Conservation (phyloP, 2,113 vertebrate species). For the Tautogolabrus adspersus region DNA sequence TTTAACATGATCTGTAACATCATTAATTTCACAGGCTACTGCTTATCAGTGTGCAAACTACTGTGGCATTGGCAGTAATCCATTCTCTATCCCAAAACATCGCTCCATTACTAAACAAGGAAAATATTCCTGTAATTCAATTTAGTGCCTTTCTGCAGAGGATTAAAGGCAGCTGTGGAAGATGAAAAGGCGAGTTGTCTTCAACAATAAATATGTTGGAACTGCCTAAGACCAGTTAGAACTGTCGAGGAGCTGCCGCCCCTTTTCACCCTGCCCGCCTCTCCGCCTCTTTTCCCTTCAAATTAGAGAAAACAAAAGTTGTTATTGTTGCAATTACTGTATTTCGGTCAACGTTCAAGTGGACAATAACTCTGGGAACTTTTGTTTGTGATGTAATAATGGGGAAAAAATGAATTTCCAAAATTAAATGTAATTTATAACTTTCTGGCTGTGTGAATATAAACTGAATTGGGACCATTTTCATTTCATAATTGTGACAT, state of each 20-base stretch:
- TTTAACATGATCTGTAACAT: conserved; percentile 24
- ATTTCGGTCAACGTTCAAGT: neutral
- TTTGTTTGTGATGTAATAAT: neutral
- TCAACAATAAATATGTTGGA: conserved; percentile 59
- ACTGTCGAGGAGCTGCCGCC: conserved; percentile 15
- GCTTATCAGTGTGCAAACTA: conserved; percentile 44
- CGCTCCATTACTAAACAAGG: conserved; percentile 54
- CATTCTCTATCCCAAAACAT: conserved; percentile 39
- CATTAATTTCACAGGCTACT: conserved; percentile 44
- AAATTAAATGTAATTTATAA: neutral
- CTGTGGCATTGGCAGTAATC: conserved; percentile 16
- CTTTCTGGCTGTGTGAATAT: neutral
- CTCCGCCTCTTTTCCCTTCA: conserved; percentile 6
- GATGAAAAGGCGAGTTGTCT: conserved; percentile 64
- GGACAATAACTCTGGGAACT: neutral
- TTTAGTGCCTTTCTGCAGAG: conserved; percentile 51
- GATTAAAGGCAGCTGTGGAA: conserved; percentile 75
- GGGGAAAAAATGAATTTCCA: neutral
- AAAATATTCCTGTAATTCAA: conserved; percentile 63
- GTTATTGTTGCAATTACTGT: conserved; percentile 4
- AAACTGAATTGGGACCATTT: neutral
- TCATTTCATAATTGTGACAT: neutral
- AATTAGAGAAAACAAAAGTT: conserved; percentile 15
- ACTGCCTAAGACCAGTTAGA: conserved; percentile 34
- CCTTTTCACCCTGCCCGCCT: conserved; percentile 2